phyloP scores from a whole-genome alignment of 1,140 invertebrate genomes.

The Listronotus oregonensis region DNA sequence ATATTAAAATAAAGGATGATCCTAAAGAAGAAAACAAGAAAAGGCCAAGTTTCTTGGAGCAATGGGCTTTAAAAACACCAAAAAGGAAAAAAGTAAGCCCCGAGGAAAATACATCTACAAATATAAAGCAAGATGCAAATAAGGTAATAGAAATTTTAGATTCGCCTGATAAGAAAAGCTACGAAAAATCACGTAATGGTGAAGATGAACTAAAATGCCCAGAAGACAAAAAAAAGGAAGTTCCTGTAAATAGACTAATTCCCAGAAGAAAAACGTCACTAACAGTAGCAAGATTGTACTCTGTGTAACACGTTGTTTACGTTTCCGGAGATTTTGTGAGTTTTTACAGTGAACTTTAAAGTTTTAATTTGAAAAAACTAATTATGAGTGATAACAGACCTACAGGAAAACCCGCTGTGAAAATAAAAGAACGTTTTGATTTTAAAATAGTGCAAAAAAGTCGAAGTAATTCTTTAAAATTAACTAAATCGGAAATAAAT shows the following conservation, averaged over 20 bases:
- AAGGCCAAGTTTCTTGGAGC: conserved; percentile 47
- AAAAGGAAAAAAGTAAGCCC: conserved; percentile 39
- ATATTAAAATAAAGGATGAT: conserved; percentile 46
- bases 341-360: too few relatives aligned
- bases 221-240: background rate
- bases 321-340: too few relatives aligned
- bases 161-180: conserved; percentile 18
- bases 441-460: too few relatives aligned
- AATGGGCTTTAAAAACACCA: conserved; percentile 46
- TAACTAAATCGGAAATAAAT: too few relatives aligned
- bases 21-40: conserved; percentile 39
- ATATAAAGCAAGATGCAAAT: background rate
- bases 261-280: background rate
- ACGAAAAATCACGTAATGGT: background rate
- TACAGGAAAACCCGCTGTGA: too few relatives aligned
- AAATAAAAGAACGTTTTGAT: too few relatives aligned
- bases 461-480: too few relatives aligned
- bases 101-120: background rate
- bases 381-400: too few relatives aligned
- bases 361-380: too few relatives aligned
- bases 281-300: too few relatives aligned
- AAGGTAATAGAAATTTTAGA: conserved; percentile 18
- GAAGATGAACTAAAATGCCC: background rate
- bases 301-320: too few relatives aligned
- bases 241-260: background rate